Conservation (phyloP, 2,888 invertebrate genomes). For the Hofmannophila pseudospretella region DNA sequence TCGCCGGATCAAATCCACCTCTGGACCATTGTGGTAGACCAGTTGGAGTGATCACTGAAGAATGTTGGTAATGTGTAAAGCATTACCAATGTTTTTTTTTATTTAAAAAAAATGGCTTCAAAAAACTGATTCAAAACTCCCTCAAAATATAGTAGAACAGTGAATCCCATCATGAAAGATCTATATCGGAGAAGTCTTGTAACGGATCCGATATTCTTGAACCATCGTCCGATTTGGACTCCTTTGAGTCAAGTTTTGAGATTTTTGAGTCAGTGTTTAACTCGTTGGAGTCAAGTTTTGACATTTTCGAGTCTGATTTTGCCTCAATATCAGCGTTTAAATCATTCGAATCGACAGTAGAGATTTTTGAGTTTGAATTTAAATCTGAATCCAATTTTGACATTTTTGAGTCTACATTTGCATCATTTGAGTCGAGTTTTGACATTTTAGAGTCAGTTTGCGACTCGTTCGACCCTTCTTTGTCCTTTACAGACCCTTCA, state of each 20-base stretch:
- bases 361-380: not conserved
- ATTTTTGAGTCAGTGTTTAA: not conserved
- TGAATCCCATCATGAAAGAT: conserved; percentile 52
- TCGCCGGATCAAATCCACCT: no score
- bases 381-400: not conserved
- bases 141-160: conserved; percentile 38
- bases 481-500: not conserved
- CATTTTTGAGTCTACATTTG: not conserved
- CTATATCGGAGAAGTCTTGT: conserved; percentile 50
- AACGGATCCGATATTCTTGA: conserved; percentile 40
- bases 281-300: not conserved
- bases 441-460: not conserved
- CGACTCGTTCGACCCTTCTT: not conserved
- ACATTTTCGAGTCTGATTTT: not conserved
- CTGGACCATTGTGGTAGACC: no score
- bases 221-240: conserved; percentile 5
- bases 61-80: no score
- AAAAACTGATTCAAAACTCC: conserved; percentile 17
- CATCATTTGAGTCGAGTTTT: not conserved
- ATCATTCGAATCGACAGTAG: not conserved
- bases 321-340: no score
- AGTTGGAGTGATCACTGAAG: no score
- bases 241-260: conserved; percentile 1
- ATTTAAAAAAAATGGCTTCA: no score
- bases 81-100: no score